phyloP scores from a whole-genome alignment of 2,797 vertebrate species.

The Euphonia xanthogaster region DNA sequence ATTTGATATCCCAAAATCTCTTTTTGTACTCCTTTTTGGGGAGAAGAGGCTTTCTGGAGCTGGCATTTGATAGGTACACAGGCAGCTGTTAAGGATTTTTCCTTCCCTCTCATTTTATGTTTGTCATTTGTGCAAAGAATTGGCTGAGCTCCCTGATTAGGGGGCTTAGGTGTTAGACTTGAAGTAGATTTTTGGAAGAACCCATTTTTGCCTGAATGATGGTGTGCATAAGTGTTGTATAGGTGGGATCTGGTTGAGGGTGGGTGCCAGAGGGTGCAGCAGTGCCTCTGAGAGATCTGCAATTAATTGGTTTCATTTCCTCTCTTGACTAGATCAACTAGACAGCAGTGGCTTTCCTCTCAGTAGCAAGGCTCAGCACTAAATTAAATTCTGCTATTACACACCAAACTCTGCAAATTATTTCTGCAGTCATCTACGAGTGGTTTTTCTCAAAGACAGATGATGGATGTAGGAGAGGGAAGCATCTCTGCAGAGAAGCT shows the following conservation, averaged over 20 bases:
- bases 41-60: not conserved
- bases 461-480: not conserved
- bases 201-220: not conserved
- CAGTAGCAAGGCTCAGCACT: not conserved
- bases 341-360: not conserved
- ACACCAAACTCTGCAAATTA: not conserved
- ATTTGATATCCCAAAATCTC: not conserved
- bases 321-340: not conserved
- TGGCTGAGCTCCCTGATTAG: not conserved
- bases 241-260: not conserved
- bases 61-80: not conserved
- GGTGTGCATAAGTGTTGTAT: not conserved
- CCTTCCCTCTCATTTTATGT: not conserved
- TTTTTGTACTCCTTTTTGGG: accelerated
- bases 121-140: not conserved
- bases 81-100: not conserved
- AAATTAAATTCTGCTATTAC: not conserved
- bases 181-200: not conserved
- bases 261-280: not conserved
- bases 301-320: not conserved
- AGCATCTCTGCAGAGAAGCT: not conserved
- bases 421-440: not conserved
- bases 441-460: not conserved
- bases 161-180: not conserved
- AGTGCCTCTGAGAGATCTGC: not conserved